Evolutionary conservation across 2,113 vertebrate species (phyloP).

Genomic region (Odontophorus gujanensis): DNA sequence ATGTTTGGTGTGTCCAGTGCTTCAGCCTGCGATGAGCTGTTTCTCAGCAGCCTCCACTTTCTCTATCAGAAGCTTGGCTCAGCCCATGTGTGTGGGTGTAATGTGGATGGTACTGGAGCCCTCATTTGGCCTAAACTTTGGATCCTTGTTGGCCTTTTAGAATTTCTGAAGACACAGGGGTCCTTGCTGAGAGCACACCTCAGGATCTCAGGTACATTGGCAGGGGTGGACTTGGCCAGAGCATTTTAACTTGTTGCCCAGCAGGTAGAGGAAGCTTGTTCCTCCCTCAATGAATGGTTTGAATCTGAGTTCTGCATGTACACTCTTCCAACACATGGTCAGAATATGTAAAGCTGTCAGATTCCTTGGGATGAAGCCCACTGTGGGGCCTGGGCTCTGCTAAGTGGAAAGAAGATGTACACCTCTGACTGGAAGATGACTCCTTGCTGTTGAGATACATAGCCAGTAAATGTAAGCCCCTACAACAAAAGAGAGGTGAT

Average conservation of each 20-base stretch:
- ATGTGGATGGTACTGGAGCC: neutral
- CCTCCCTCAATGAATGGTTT: neutral
- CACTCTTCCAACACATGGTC: neutral
- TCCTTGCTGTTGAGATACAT: neutral
- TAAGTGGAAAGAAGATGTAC: neutral
- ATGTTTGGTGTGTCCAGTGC: neutral
- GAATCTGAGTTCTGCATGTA: neutral
- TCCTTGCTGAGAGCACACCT: accelerated
- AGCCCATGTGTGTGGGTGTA: neutral
- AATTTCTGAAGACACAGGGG: neutral
- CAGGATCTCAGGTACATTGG: accelerated
- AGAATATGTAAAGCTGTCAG: neutral
- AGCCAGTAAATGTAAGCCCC: neutral
- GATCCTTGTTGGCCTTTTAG: neutral
- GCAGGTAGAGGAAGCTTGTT: neutral
- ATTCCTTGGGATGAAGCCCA: neutral
- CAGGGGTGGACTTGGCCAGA: neutral
- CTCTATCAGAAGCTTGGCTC: accelerated
- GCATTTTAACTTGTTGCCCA: neutral
- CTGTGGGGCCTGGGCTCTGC: neutral
- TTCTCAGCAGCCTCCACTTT: neutral
- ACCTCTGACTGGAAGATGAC: neutral
- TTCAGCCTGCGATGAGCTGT: neutral
- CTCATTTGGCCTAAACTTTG: neutral
- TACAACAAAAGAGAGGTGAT: neutral